Evolutionary conservation across 2,113 vertebrate genomes (phyloP), one percentile per base, ranked within the genome.

Genomic region (Grallaria varia): DNA sequence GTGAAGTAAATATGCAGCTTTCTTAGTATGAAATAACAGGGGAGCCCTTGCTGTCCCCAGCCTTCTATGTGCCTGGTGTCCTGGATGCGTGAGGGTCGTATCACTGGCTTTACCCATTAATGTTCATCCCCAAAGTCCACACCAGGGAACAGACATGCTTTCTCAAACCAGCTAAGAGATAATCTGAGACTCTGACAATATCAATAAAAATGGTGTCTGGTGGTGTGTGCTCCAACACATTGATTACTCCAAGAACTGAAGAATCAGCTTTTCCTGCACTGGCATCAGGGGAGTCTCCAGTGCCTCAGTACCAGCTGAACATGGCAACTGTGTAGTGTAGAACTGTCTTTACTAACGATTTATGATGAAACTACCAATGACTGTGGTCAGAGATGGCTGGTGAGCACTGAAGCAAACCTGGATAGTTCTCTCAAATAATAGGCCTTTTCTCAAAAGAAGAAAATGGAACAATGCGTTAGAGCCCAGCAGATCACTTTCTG

Each of bases 301-400:
- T 19, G 23, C 16, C n/a, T 66, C 0, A 0, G 11, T 42, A 35
- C 33, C 35, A 27, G 22, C 6, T 4, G 0, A 0, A 1, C 13
- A 3, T 17, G 52, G 2, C 5, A 47, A 31, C 33, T 59, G 2
- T 6, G 12, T 28, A 20, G 25, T 14, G 30, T 47, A 64, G 42
- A 55, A 22, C 5, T 68, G 23, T 17, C 0, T 1, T 79, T 40
- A 37, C 14, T 83, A 13, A 33, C 42, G 14, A 10, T 63, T 79
- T 59, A 10, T 45, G 18, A 17, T 52, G 74, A 84, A 89, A 66
- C 21, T 81, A 11, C 8, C 12, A n/a, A 2, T 4, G 3, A 49
- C 22, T 0, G 1, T 28, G 13, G 8, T 44, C 63, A 50, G 10
- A 49, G 27, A 40, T 17, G 24, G 12, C 47, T 78, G 25, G 14